These are phyloP conservation scores for Ormyrus pomaceus DNA, from an alignment of 2,888 invertebrate species.

Conservation along the genomic window DNA sequence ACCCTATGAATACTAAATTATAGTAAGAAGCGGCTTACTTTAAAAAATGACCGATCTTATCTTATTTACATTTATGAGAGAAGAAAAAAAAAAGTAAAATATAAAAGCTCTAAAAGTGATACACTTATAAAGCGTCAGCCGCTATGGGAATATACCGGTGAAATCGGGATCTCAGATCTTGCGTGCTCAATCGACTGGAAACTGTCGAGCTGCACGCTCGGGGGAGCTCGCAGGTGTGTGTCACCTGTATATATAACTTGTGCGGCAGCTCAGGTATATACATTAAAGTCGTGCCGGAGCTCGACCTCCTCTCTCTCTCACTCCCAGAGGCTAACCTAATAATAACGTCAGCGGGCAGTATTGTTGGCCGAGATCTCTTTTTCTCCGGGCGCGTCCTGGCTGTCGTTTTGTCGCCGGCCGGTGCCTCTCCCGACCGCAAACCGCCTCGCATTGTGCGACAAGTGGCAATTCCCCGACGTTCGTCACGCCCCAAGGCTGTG, in stretches of 20 bases:
- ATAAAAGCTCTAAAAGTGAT: slow-evolving; percentile 17
- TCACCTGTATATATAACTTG: slow-evolving; percentile 41
- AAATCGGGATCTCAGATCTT: slow-evolving; percentile 40
- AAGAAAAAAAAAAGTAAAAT: not conserved
- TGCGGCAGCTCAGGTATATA: slow-evolving; percentile 31
- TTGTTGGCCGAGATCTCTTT: slow-evolving; percentile 49
- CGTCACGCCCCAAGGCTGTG: slow-evolving; percentile 58
- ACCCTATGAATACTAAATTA: no score
- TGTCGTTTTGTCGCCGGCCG: slow-evolving; percentile 17
- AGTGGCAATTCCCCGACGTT: slow-evolving; percentile 62
- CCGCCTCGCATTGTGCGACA: slow-evolving; percentile 62
- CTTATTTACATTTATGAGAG: no score
- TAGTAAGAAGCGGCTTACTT: no score
- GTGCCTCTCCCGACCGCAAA: slow-evolving; percentile 60
- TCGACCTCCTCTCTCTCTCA: not conserved
- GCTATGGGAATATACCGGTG: slow-evolving; percentile 30
- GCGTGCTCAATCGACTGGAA: slow-evolving; percentile 60
- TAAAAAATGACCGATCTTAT: no score
- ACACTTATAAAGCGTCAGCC: not conserved
- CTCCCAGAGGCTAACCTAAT: slow-evolving; percentile 56
- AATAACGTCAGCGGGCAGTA: slow-evolving; percentile 57
- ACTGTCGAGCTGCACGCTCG: slow-evolving; percentile 63
- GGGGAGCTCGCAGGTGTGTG: slow-evolving; percentile 36
- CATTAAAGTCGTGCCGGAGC: not conserved
- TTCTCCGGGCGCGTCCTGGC: not conserved